phyloP scores from a whole-genome alignment of 2,797 vertebrate genomes.

The Fistularia commersonii region DNA sequence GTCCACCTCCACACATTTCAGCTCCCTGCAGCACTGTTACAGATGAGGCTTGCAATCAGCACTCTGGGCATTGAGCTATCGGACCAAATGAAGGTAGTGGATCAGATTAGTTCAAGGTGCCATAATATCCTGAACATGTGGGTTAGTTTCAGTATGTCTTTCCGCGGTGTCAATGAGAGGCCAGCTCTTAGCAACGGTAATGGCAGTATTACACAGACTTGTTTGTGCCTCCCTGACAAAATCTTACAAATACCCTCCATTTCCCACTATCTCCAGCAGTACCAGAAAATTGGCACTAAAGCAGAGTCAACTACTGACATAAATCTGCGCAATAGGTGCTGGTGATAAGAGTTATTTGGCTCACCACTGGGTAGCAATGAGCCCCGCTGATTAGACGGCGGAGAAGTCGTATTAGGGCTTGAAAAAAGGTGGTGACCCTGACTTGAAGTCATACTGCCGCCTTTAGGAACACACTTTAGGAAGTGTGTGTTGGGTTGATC shows the following conservation, averaged over 20 bases:
- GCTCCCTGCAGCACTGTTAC: slow-evolving; percentile 26
- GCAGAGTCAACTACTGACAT: slow-evolving; percentile 45
- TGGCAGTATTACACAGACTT: slow-evolving; percentile 34
- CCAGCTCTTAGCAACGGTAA: slow-evolving; percentile 34
- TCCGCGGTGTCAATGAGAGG: slow-evolving; percentile 24
- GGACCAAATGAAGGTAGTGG: slow-evolving; percentile 33
- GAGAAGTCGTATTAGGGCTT: slow-evolving; percentile 15
- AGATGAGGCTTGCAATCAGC: slow-evolving; percentile 9
- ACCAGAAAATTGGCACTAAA: slow-evolving; percentile 53
- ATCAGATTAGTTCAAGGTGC: slow-evolving; percentile 40
- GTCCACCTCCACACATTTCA: slow-evolving; percentile 35
- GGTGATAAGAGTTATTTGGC: slow-evolving; percentile 58
- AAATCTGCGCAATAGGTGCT: slow-evolving; percentile 50
- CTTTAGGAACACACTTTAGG: slow-evolving; percentile 9
- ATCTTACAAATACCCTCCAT: slow-evolving; percentile 40
- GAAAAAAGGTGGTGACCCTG: slow-evolving; percentile 33
- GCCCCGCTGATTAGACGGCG: slow-evolving; percentile 26
- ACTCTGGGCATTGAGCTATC: slow-evolving; percentile 7
- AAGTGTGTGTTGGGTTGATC: no score
- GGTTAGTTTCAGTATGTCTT: slow-evolving; percentile 13
- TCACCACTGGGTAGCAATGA: slow-evolving; percentile 39
- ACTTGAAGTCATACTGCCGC: slow-evolving; percentile 45
- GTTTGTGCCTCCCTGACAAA: slow-evolving; percentile 10
- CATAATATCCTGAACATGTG: slow-evolving; percentile 1
- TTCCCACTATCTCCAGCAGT: slow-evolving; percentile 36